Conservation (phyloP, 2,113 vertebrate genomes). For the Thamnophis sirtalis region DNA sequence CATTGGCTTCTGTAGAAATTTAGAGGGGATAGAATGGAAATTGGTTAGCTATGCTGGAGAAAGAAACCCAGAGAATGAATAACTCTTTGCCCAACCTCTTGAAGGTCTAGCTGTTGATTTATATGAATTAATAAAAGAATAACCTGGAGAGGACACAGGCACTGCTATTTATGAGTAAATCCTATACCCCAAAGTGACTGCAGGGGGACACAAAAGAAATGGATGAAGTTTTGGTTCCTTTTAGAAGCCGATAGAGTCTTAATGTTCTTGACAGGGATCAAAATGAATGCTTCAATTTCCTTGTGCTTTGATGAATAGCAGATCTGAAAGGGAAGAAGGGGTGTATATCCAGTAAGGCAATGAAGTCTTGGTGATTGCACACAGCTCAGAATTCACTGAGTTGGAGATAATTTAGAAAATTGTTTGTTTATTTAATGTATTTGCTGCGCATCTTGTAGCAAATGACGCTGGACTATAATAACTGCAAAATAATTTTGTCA, state of each 20-base stretch:
- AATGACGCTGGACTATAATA: not conserved
- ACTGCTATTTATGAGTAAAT: constrained; percentile 1
- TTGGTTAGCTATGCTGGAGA: not conserved
- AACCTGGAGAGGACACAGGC: not conserved
- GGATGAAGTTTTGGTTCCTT: not conserved
- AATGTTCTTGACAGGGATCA: not conserved
- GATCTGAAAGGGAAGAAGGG: not conserved
- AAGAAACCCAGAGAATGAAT: not conserved
- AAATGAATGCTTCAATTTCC: not conserved
- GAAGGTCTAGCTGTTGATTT: not conserved
- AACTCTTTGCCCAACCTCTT: not conserved
- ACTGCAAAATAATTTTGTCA: not conserved
- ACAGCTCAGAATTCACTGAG: not conserved
- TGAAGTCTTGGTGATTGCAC: not conserved
- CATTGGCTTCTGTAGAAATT: not conserved
- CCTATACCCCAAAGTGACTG: not conserved
- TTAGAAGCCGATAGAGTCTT: not conserved
- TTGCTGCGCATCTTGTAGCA: not conserved
- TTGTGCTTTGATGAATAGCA: not conserved
- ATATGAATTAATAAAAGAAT: not conserved
- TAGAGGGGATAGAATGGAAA: not conserved
- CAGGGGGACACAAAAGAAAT: not conserved
- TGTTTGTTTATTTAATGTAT: not conserved
- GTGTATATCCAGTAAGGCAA: no score
- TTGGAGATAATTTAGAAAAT: not conserved